Base-by-base conservation (phyloP, 2,888 invertebrate species). In the Malthinus seriepunctatus region DNA sequence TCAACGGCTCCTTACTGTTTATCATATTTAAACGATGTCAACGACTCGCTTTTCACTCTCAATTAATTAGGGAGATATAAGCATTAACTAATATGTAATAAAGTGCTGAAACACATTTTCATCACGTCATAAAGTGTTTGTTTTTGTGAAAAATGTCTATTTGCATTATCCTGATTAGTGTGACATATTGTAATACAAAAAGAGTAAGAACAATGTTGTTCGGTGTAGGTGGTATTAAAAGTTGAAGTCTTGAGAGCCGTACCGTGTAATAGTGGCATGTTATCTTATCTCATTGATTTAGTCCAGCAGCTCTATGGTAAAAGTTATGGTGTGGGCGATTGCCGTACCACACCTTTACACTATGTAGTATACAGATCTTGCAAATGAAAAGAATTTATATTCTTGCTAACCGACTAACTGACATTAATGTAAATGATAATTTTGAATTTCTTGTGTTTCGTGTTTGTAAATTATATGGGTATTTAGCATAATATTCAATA, bases 261-360 rank as follows among this genome's bases (percentile, higher is more conserved):
- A 62, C 62, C 58, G 62, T 62, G 59, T 62, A 62, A 62, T 59
- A 51, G 55, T 51, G 38, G 56, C 34, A 35, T 47, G 59, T 42
- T 59, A 62, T 62, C 62, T 62, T 62, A 62, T 62, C 62, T 51
- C 34, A 39, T 32, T 62, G 62, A 62, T 62, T 62, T 62, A 62
- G 62, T 50, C 55, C 59, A 47, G 50, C 61, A 57, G 60, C 60
- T 56, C 60, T 56, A 47, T 56, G 56, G 23, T 23, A 51, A 51
- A 60, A 52, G 51, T 51, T 44, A 32, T 32, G 48, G 56, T 49
- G 61, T 56, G 56, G 61, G 60, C 56, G 60, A 56, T 49, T 52
- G 37, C 45, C 47, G 34, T 38, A 53, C 61, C 61, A 61, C 61
- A 61, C 61, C 61, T 61, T 42, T 23, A 23, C 23, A 23, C 23